These are phyloP conservation scores for Gymnopithys bicolor DNA, from an alignment of 2,797 vertebrate genomes.

Conservation along the genomic window DNA sequence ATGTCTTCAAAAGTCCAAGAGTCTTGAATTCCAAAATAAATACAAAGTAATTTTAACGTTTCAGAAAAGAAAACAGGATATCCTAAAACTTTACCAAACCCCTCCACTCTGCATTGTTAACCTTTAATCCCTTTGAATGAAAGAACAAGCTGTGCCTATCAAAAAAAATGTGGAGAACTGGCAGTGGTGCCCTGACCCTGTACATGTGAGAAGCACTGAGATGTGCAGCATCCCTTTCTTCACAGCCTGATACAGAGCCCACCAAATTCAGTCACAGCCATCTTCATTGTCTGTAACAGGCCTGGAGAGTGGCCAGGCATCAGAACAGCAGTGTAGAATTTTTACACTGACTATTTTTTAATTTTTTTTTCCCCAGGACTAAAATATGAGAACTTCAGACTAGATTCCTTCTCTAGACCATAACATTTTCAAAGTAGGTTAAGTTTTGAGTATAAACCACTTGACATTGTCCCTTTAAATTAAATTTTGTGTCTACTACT, in stretches of 20 bases:
- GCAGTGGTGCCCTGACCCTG: background rate
- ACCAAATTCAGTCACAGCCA: background rate
- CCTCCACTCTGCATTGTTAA: background rate
- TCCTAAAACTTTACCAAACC: background rate
- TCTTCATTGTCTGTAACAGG: background rate
- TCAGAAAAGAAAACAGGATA: background rate
- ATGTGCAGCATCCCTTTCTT: background rate
- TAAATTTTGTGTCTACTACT: constrained; percentile 13
- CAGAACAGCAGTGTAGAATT: background rate
- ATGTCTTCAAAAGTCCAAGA: background rate
- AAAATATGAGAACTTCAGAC: background rate
- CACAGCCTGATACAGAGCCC: background rate
- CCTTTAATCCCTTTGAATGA: background rate
- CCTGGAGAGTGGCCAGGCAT: background rate
- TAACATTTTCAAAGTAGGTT: constrained; percentile 46
- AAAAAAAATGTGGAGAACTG: background rate
- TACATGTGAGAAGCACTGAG: background rate
- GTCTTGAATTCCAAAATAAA: background rate
- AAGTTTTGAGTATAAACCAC: constrained; percentile 23
- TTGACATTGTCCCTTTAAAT: constrained; percentile 40
- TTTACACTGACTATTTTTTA: background rate
- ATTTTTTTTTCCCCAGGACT: fast-evolving
- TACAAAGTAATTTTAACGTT: background rate
- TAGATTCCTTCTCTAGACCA: background rate
- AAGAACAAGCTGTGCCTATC: background rate